Evolutionary conservation across 2,888 invertebrate genomes (phyloP).

Genomic region (Acleris holmiana): DNA sequence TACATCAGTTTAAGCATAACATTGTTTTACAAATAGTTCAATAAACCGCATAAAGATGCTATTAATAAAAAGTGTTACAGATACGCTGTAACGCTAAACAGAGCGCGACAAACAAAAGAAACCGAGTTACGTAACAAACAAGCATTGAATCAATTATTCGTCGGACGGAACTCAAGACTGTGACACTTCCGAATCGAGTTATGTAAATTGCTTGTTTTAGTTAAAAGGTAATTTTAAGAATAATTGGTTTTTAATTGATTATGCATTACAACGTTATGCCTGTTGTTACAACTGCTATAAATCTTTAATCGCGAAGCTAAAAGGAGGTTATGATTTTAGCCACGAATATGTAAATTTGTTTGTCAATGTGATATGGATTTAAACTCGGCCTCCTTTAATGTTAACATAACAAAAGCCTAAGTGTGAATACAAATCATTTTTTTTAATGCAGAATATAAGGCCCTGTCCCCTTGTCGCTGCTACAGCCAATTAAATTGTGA

Average conservation of each 20-base stretch:
- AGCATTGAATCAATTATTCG: slow-evolving; percentile 42
- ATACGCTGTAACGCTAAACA: slow-evolving; percentile 27
- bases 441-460: too few species aligned
- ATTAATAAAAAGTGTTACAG: slow-evolving; percentile 31
- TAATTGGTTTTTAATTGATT: slow-evolving; percentile 11
- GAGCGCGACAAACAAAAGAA: slow-evolving; percentile 41
- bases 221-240: not conserved
- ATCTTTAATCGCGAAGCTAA: not conserved
- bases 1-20: too few species aligned
- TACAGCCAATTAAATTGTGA: too few species aligned
- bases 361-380: too few species aligned
- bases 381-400: too few species aligned
- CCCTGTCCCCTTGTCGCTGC: too few species aligned
- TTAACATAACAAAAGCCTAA: too few species aligned
- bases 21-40: slow-evolving; percentile 1
- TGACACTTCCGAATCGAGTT: slow-evolving; percentile 36
- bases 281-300: not conserved
- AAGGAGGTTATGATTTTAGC: too few species aligned
- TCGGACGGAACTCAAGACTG: slow-evolving; percentile 25
- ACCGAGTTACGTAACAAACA: slow-evolving; percentile 40
- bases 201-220: slow-evolving; percentile 31
- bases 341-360: too few species aligned
- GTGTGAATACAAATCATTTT: too few species aligned
- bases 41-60: slow-evolving; percentile 19
- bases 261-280: not conserved